Base-by-base conservation (phyloP, 2,797 vertebrate genomes). In the Octomys mimax region DNA sequence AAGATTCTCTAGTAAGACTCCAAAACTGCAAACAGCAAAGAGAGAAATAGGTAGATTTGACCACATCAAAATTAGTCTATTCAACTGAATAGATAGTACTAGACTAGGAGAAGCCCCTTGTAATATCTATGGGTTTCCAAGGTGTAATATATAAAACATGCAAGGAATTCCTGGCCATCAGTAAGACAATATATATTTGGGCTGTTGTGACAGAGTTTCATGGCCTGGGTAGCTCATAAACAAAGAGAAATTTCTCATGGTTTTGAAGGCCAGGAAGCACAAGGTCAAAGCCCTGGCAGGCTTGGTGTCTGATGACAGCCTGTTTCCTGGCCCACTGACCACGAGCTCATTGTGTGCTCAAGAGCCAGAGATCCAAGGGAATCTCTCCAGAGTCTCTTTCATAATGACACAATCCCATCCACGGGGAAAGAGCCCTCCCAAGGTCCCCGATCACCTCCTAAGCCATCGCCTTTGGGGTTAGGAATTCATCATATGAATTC, bases 321-420 rank as follows among this genome's bases (percentile, higher is more conserved):
- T 21, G 9, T 19, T 31, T 83, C 61, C 75, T 28, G 22, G 7
- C 16, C 42, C 26, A 33, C 22, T 22, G 14, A 5, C n/a, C 19
- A 39, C 11, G 46, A 33, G 79, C 10, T 62, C 22, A 46, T 0
- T 71, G 36, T 9, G 16, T 64, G 46, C 64, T 57, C 64, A 42
- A 2, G 1, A 31, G 26, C 9, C 1, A 9, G 46, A 59, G 66
- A 14, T 6, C 39, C 1, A 9, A 31, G 5, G 28, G 19, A 42
- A 2, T 75, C 71, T 75, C 71, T 13, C 33, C 16, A 11, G n/a
- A 46, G 59, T 49, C 81, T 95, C 80, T 33, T 71, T 75, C 6
- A 13, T 81, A 75, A 81, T 10, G 36, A 4, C 21, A 52, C 22
- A 61, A 81, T 64, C 26, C 31, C 39, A 73, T 9, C 57, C 49